Evolutionary conservation across 1,140 invertebrate species (phyloP).

Genomic region (Papilio dardanus): DNA sequence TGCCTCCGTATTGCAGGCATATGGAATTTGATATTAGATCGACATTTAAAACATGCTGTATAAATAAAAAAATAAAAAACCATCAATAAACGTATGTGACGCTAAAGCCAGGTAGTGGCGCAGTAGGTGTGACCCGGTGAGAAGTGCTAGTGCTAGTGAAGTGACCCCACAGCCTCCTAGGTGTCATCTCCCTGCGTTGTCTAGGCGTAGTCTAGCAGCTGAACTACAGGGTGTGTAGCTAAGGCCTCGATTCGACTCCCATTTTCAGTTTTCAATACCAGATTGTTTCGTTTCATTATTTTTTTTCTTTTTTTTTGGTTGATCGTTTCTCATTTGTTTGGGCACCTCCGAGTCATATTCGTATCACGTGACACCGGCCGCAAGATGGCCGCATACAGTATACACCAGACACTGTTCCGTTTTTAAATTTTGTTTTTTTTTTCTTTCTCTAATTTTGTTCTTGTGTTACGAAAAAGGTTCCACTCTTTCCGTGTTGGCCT

Average conservation of each 20-base stretch:
- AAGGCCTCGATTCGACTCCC: constrained; percentile 66
- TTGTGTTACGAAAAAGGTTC: constrained; percentile 55
- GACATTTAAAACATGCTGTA: constrained; percentile 39
- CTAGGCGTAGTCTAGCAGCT: constrained; percentile 63
- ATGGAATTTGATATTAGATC: constrained; percentile 59
- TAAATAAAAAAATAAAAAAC: constrained; percentile 33
- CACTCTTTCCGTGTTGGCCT: constrained; percentile 68
- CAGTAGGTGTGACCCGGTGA: constrained; percentile 49
- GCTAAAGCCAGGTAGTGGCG: constrained; percentile 34
- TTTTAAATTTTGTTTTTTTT: constrained; percentile 54
- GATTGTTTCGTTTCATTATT: constrained; percentile 42
- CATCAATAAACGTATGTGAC: constrained; percentile 27
- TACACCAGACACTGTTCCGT: constrained; percentile 66
- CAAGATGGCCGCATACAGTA: constrained; percentile 57
- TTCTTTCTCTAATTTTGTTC: constrained; percentile 55
- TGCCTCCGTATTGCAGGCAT: constrained; percentile 66
- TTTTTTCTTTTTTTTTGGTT: constrained; percentile 61
- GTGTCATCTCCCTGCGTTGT: constrained; percentile 66
- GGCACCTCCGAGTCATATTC: constrained; percentile 74
- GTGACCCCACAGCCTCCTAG: constrained; percentile 53
- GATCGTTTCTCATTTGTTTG: constrained; percentile 58
- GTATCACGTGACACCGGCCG: constrained; percentile 72
- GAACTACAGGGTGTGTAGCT: constrained; percentile 69
- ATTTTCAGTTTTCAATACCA: constrained; percentile 51
- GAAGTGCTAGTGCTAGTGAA: constrained; percentile 50